Conservation (phyloP, 2,797 vertebrate species). For the Rhadinocentrus ornatus region DNA sequence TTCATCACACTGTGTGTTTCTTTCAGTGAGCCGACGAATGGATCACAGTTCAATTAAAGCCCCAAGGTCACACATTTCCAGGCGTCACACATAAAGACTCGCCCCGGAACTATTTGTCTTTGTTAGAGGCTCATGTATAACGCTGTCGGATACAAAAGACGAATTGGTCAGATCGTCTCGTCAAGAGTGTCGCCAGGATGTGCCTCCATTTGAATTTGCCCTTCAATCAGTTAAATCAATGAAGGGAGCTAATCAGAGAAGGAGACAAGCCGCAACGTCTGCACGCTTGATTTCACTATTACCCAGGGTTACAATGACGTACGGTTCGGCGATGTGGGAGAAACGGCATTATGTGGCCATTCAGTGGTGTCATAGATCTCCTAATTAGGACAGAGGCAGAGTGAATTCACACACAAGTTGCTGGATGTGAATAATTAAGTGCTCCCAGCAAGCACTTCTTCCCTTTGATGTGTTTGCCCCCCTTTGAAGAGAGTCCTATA, state of each 20-base stretch:
- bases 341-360: slow-evolving; percentile 60
- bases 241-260: slow-evolving; percentile 74
- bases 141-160: slow-evolving; percentile 70
- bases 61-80: slow-evolving; percentile 78
- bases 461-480: slow-evolving; percentile 79
- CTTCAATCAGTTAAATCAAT: slow-evolving; percentile 82
- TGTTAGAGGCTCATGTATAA: slow-evolving; percentile 75
- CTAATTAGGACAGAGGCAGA: slow-evolving; percentile 78
- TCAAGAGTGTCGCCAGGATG: slow-evolving; percentile 64
- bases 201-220: slow-evolving; percentile 78
- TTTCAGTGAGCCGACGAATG: slow-evolving; percentile 54
- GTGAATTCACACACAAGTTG: slow-evolving; percentile 78
- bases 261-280: slow-evolving; percentile 60
- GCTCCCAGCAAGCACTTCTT: slow-evolving; percentile 79
- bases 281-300: slow-evolving; percentile 75
- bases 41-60: slow-evolving; percentile 77
- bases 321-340: slow-evolving; percentile 49
- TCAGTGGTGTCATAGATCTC: slow-evolving; percentile 73
- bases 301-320: slow-evolving; percentile 60
- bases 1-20: slow-evolving; percentile 51
- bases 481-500: slow-evolving; percentile 74
- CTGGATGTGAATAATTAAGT: slow-evolving; percentile 82
- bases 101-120: slow-evolving; percentile 81
- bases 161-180: slow-evolving; percentile 70
- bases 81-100: slow-evolving; percentile 64